phyloP scores from a whole-genome alignment of 2,888 invertebrate species.

The Polymixis flavicincta region DNA sequence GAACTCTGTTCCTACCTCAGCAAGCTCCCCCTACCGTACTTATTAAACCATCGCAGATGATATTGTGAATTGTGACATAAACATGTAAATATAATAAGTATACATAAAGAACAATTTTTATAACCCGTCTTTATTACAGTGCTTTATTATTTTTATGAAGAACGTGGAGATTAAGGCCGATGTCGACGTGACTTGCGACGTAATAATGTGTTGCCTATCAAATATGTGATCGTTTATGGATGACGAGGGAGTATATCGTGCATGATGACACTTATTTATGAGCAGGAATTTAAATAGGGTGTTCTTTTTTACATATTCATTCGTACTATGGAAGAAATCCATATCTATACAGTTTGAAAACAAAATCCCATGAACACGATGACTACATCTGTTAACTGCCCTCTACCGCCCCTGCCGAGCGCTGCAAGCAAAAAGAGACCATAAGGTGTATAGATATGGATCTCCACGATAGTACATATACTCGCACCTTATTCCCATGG shows the following conservation, averaged over 20 bases:
- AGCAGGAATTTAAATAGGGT: neutral
- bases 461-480: too few relatives aligned
- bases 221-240: conserved; percentile 54
- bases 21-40: neutral
- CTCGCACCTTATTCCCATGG: too few relatives aligned
- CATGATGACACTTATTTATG: conserved; percentile 28
- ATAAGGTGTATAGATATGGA: too few relatives aligned
- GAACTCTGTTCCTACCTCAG: neutral
- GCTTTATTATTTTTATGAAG: conserved; percentile 67
- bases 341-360: too few relatives aligned
- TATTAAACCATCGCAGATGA: conserved; percentile 51
- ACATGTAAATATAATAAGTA: conserved; percentile 64
- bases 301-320: neutral
- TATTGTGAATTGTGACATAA: conserved; percentile 56
- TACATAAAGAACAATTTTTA: conserved; percentile 62
- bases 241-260: conserved; percentile 23
- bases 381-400: too few relatives aligned
- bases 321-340: too few relatives aligned
- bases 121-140: conserved; percentile 54
- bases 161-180: conserved; percentile 51
- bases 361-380: too few relatives aligned
- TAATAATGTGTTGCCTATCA: conserved; percentile 54
- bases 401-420: too few relatives aligned
- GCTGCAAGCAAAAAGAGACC: too few relatives aligned
- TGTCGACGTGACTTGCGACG: conserved; percentile 51